Conservation (phyloP, 2,113 vertebrate species). For the Gorsachius goisagi region DNA sequence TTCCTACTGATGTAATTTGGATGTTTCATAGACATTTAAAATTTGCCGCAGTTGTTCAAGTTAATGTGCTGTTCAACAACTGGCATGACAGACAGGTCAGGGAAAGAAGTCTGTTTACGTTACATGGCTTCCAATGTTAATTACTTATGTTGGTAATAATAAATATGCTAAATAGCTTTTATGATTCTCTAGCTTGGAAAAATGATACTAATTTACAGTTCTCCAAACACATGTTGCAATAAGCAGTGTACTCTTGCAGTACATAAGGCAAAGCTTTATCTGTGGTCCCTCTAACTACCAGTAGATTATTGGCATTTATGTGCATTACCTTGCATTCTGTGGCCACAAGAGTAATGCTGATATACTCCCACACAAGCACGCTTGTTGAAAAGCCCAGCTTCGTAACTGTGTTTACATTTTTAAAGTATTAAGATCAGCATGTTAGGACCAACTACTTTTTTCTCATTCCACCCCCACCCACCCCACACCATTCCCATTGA, state of each 20-base stretch:
- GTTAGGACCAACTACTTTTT: background rate
- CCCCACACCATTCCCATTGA: background rate
- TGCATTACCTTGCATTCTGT: background rate
- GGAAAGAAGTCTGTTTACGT: background rate
- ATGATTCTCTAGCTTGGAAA: background rate
- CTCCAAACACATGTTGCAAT: background rate
- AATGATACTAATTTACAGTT: background rate
- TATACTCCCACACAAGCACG: background rate
- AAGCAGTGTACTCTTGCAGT: background rate
- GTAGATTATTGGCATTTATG: background rate
- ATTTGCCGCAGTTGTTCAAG: background rate
- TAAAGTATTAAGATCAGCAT: background rate
- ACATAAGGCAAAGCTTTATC: background rate
- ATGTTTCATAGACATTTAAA: background rate
- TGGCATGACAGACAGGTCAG: background rate
- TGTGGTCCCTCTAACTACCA: background rate
- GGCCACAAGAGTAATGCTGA: background rate
- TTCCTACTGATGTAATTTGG: background rate
- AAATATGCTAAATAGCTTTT: background rate
- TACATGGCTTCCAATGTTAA: background rate
- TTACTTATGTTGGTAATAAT: background rate
- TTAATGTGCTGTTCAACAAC: background rate
- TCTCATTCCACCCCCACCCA: background rate
- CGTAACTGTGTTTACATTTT: background rate
- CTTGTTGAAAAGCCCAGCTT: background rate